Base-by-base conservation (phyloP, 2,797 vertebrate species). In the Podarcis lilfordi region DNA sequence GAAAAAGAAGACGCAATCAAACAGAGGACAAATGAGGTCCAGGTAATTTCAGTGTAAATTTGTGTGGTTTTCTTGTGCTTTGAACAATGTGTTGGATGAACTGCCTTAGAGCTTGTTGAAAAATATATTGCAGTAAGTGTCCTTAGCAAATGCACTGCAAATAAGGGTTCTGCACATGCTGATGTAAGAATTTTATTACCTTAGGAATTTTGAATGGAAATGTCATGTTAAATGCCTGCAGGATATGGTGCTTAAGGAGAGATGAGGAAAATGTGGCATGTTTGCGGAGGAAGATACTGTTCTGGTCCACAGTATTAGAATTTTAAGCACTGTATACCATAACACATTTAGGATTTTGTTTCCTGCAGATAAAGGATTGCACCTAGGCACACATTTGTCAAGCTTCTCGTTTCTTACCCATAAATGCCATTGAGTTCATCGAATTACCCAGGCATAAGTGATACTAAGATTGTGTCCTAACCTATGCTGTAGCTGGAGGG, bases 1-100 rank as follows among this genome's bases (percentile, higher is more conserved):
- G 99, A 99, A 94, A 99, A 98, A 89, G 99, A 99, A 96, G 99
- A 99, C 91, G 96, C 97, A 92, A 97, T 99, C 96, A 97, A 98
- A 93, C 97, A 98, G 94, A 98, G 98, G 94, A 98, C 96, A 89
- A 97, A 86, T 9, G 98, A 99, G 96, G 98, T 99, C 64, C 98
- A 99, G 98, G 99, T 99, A 97, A 94, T 95, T 91, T 94, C 94
- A 82, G 80, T 87, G 9, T 32, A 5, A 90, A 91, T 95, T 91
- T 61, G 78, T 88, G 64, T 66, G 90, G 8, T 77, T 72, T 71
- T 88, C 86, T 45, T 93, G 74, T 19, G 90, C 91, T 92, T 84
- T 85, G 79, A 83, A 45, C 35, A 82, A 43, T 90, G 61, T 69
- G 40, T 64, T 91, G 86, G 79, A 69, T 19, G 86, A 32, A 88